Conservation (phyloP, 2,797 vertebrate genomes). For the Thamnophis elegans region DNA sequence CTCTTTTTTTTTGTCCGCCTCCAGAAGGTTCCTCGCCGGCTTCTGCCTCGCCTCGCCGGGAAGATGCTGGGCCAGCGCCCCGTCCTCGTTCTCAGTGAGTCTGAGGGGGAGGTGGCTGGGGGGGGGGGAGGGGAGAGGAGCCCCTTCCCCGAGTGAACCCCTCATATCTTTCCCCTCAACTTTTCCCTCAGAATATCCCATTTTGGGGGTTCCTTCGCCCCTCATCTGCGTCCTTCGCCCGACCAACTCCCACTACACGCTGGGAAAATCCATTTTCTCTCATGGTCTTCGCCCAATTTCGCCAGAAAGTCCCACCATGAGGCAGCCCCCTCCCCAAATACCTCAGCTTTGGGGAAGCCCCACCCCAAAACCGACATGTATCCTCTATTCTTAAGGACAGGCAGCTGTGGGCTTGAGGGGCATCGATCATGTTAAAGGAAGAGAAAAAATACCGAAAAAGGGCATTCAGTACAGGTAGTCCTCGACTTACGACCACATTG, state of each 20-base stretch:
- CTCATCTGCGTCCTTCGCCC: background rate
- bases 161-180: too few relatives aligned
- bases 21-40: conserved; percentile 77
- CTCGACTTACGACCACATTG: background rate
- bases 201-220: background rate
- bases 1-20: conserved; percentile 25
- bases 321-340: background rate
- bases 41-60: conserved; percentile 29
- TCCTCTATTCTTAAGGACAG: background rate
- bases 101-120: background rate
- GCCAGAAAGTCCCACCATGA: background rate
- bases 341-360: background rate
- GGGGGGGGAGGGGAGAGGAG: too few relatives aligned
- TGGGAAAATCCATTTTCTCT: background rate
- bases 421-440: background rate
- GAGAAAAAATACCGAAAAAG: background rate
- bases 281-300: background rate
- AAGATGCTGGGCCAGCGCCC: conserved; percentile 86
- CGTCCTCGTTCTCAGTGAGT: conserved; percentile 89
- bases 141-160: background rate
- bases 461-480: background rate
- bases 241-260: background rate
- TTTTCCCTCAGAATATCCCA: background rate
- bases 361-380: background rate
- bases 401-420: background rate